Base-by-base conservation (phyloP, 2,888 invertebrate genomes). In the Arge pagana region DNA sequence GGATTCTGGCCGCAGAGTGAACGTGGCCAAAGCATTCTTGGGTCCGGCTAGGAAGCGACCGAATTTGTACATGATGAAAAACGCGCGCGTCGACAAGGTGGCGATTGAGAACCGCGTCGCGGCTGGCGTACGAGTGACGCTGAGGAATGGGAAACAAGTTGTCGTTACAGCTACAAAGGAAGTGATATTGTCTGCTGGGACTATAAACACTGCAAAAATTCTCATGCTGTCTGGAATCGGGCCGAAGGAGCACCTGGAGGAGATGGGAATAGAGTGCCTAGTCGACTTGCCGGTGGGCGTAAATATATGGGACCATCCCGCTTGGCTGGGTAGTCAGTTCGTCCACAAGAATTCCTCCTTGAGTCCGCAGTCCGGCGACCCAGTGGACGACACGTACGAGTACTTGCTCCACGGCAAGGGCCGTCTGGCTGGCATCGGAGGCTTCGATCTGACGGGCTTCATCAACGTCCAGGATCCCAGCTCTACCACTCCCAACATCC, bases 381-480 rank as follows among this genome's bases (percentile, higher is more conserved):
- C 85, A 43, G 88, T 87, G 61, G 82, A 83, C 40, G 84, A 92
- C 39, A 90, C 88, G 64, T 90, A 91, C 73, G 87, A 85, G 0
- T 79, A 90, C 37, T 81, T 91, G 39, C 60, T 90, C 37, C 84
- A 87, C 58, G 91, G 92, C 66, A 82, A 85, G 62, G 93, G 93
- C 0, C 92, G 93, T 0, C 82, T 93, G 85, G 92, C 93, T 0
- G 84, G 84, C 1, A 79, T 85, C 2, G 93, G 92, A 0, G 87
- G n/a, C n/a, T n/a, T 94, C 1, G 94, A 94, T 77, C 93, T 89
- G 0, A 77, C 93, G 0, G 93, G 93, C 0, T 94, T 93, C 66
- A 84, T 94, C 2, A 93, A 93, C 65, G 88, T 92, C 0, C 90
- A 89, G 70, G 92, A 88, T 71, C 90, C 92, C n/a, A 89, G 92